These are phyloP conservation scores for Plutella xylostella DNA, from an alignment of 2,888 invertebrate genomes.

Conservation along the genomic window DNA sequence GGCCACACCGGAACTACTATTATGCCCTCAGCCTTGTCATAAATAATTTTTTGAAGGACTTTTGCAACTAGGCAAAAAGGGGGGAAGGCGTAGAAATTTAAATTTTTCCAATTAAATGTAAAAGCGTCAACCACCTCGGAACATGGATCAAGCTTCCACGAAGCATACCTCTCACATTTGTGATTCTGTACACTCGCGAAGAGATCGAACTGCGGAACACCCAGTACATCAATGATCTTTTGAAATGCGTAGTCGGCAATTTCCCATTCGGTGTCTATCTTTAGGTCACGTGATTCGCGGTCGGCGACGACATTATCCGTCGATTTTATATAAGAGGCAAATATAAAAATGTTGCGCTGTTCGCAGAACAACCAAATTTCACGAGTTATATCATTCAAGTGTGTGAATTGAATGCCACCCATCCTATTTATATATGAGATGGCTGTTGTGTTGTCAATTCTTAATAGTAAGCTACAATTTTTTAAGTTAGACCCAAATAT, in stretches of 20 bases:
- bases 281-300: neutral
- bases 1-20: conserved; percentile 12
- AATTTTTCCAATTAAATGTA: conserved; percentile 8
- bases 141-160: conserved; percentile 7
- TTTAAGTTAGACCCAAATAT: neutral
- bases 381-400: conserved; percentile 1
- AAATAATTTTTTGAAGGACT: conserved; percentile 9
- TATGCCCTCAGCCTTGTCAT: conserved; percentile 11
- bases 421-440: neutral
- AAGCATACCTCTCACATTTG: conserved; percentile 2
- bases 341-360: neutral
- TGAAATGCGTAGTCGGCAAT: neutral
- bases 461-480: neutral
- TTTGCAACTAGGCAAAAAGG: conserved; percentile 9
- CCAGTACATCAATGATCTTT: neutral
- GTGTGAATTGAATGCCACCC: conserved; percentile 6
- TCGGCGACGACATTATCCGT: conserved; percentile 1
- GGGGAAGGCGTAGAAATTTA: conserved; percentile 12
- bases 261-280: conserved; percentile 2
- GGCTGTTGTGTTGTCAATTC: neutral
- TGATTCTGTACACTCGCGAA: conserved; percentile 2
- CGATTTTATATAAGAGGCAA: conserved; percentile 3
- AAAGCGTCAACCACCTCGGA: conserved; percentile 10
- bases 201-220: conserved; percentile 4
- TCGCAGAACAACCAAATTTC: conserved; percentile 8